phyloP scores from a whole-genome alignment of 1,140 invertebrate species.

The Bathynomus jamesi region DNA sequence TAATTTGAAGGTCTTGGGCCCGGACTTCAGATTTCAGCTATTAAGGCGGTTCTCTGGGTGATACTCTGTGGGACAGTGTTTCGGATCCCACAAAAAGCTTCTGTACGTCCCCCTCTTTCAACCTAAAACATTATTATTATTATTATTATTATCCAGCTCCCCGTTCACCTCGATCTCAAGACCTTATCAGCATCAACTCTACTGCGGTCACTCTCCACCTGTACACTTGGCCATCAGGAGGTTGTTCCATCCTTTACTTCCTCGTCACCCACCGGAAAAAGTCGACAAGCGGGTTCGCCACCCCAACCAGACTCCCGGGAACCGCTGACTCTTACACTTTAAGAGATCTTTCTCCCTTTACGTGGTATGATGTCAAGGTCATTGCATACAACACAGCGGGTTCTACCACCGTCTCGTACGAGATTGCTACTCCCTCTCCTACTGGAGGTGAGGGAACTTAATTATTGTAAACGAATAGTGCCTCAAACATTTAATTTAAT shows the following conservation, averaged over 20 bases:
- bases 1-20: no score
- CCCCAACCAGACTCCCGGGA: slow-evolving; percentile 27
- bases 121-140: no score
- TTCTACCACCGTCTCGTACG: slow-evolving; percentile 58
- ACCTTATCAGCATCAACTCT: slow-evolving; percentile 45
- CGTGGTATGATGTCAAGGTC: slow-evolving; percentile 74
- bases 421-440: slow-evolving; percentile 69
- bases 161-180: slow-evolving; percentile 25
- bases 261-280: slow-evolving; percentile 53
- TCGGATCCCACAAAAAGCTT: no score
- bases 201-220: slow-evolving; percentile 60
- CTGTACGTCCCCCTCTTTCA: no score
- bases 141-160: no score
- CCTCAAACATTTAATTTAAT: no score
- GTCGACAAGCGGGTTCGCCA: slow-evolving; percentile 28
- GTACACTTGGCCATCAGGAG: slow-evolving; percentile 70
- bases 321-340: slow-evolving; percentile 43
- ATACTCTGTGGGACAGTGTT: no score
- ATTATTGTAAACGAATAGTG: no score
- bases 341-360: slow-evolving; percentile 67
- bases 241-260: slow-evolving; percentile 56
- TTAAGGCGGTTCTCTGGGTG: no score
- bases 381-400: slow-evolving; percentile 89
- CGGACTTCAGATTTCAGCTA: no score
- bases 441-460: slow-evolving; percentile 57